A percentile compares a stretch with the other conserved stretches of the same genome.
These are phyloP conservation scores for Pterobdella sp. DNA, from an alignment of 2,888 invertebrate species.

Conservation along the genomic window DNA sequence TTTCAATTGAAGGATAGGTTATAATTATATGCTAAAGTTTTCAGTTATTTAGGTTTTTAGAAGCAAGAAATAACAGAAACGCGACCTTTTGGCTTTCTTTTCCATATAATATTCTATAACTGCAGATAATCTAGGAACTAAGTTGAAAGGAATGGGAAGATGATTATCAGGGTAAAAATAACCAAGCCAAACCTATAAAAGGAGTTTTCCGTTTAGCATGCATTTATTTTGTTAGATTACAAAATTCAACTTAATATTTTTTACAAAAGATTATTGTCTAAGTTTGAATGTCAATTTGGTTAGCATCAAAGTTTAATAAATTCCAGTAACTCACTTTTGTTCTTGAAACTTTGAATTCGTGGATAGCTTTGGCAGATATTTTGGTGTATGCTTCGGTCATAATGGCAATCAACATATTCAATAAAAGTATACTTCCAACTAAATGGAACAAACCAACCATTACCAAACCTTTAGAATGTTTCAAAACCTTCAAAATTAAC, in stretches of 20 bases:
- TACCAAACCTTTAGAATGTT: background rate
- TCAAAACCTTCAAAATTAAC: too few relatives aligned
- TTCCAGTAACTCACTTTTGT: conserved; percentile 28
- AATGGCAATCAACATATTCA: conserved; percentile 42
- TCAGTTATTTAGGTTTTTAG: too few relatives aligned
- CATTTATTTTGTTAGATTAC: too few relatives aligned
- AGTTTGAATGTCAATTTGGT: too few relatives aligned
- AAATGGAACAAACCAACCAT: conserved; percentile 37
- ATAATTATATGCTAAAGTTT: too few relatives aligned
- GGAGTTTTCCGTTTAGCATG: too few relatives aligned
- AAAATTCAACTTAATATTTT: too few relatives aligned
- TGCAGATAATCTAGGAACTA: background rate
- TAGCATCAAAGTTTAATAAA: background rate
- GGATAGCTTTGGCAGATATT: conserved; percentile 37
- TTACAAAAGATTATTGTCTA: too few relatives aligned
- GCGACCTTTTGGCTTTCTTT: too few relatives aligned
- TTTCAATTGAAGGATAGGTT: too few relatives aligned
- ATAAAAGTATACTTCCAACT: conserved; percentile 36
- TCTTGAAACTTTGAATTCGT: conserved; percentile 38
- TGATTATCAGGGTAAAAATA: background rate
- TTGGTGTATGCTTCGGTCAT: conserved; percentile 39
- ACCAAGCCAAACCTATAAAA: background rate
- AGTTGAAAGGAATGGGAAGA: background rate
- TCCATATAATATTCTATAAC: too few relatives aligned
- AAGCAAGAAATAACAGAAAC: too few relatives aligned